A percentile compares a stretch with the other conserved stretches of the same genome.
Evolutionary conservation across 2,113 vertebrate genomes (phyloP).

Genomic region (Acanthisitta chloris): DNA sequence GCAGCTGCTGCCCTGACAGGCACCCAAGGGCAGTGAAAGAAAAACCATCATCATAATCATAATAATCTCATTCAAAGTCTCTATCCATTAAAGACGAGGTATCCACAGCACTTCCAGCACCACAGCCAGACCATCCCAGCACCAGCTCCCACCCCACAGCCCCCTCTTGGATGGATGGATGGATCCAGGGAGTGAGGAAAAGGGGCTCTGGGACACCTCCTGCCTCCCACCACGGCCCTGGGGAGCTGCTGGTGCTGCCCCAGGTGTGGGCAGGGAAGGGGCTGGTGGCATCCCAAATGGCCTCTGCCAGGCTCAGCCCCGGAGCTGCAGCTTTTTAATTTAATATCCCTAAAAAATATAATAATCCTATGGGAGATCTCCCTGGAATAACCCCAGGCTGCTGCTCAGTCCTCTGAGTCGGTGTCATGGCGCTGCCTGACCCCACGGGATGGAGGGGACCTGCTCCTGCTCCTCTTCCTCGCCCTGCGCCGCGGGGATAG

Average conservation of each 20-base stretch:
- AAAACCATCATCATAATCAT: background rate
- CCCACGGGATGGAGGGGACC: slow-evolving; percentile 50
- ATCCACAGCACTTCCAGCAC: background rate
- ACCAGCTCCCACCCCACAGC: background rate
- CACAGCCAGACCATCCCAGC: background rate
- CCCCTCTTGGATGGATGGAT: background rate
- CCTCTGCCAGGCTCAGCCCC: background rate
- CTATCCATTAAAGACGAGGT: background rate
- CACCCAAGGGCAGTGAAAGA: background rate
- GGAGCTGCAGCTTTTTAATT: background rate
- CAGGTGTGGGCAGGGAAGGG: background rate
- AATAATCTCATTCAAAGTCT: background rate
- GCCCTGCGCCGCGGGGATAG: background rate
- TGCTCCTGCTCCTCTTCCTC: slow-evolving; percentile 31
- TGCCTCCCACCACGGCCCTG: background rate
- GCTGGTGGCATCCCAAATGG: fast-evolving
- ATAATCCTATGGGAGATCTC: background rate
- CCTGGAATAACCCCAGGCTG: background rate
- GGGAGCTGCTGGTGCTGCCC: background rate
- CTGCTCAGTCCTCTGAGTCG: slow-evolving; percentile 33
- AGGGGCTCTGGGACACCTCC: fast-evolving
- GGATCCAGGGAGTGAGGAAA: background rate
- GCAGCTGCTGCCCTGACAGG: background rate
- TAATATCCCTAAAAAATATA: background rate
- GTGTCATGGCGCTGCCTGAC: slow-evolving; percentile 76